Evolutionary conservation across 2,113 vertebrate genomes (phyloP), one percentile per base, ranked within the genome.

Genomic region (Lycocorax pyrrhopterus): DNA sequence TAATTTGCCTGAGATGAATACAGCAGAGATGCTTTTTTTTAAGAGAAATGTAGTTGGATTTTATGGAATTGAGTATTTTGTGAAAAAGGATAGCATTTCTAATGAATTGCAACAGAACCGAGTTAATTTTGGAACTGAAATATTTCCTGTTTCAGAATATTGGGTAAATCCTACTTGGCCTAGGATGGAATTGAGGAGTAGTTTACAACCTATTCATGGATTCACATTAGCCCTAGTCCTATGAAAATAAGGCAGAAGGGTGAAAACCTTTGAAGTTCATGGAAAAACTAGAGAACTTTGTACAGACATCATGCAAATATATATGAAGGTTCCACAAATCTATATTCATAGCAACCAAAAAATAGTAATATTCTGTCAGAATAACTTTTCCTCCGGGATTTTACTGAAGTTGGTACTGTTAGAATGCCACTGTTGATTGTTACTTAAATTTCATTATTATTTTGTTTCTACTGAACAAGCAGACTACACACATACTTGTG

Each of bases 1-100:
- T 97, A 95, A 97, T 98, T 97, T 97, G 94, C 87, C 75, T 94
- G 95, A 94, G 96, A 90, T 92, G 72, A 90, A 87, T 59, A 83
- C 29, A 51, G 67, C 55, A 60, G 35, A 87, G 55, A 37, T 67
- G 29, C 41, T 64, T 39, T 17, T 19, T 46, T 51, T 60, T 19
- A 87, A 71, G 52, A 90, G 44, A 83, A 94, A 79, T 62, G 51
- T 56, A 39, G 29, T 74, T 81, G 60, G 69, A 66, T 97, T 97
- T 97, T 84, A 85, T 71, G 67, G 78, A 94, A 92, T 63, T 8
- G 35, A 74, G 8, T 19, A 66, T 93, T 73, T 89, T 74, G 26
- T 89, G 47, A 8, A 52, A 69, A 87, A 71, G 3, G 15, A 59
- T 76, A 44, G 30, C 41, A 60, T 89, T 90, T 67, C n/a, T 63